These are phyloP conservation scores for Sturnira hondurensis DNA, from an alignment of 2,113 vertebrate genomes.

Conservation along the genomic window DNA sequence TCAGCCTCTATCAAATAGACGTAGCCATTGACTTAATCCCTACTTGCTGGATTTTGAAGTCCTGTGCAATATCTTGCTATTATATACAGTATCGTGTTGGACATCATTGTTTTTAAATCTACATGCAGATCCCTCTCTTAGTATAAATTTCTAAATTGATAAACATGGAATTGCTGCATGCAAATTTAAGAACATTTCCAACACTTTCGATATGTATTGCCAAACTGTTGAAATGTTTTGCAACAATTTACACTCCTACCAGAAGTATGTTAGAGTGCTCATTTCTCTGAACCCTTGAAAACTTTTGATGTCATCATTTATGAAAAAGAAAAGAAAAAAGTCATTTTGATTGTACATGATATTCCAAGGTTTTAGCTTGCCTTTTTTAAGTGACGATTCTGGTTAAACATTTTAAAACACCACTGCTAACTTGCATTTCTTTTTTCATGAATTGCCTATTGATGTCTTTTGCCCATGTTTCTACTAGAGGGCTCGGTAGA, in stretches of 20 bases:
- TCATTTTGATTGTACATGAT: not conserved
- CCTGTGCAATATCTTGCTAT: not conserved
- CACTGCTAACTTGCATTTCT: not conserved
- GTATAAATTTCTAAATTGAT: constrained; percentile 40
- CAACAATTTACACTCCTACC: not conserved
- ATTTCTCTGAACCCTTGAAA: constrained; percentile 20
- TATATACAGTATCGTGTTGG: not conserved
- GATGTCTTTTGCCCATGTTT: constrained; percentile 15
- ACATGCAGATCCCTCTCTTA: not conserved
- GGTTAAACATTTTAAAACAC: constrained; percentile 14
- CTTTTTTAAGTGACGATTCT: constrained; percentile 16
- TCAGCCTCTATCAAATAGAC: not conserved
- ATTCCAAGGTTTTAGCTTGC: not conserved
- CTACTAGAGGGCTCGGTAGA: not conserved
- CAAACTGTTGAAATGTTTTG: constrained; percentile 21
- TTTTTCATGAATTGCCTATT: constrained; percentile 19
- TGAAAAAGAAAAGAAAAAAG: not conserved
- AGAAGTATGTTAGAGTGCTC: not conserved
- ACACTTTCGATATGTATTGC: not conserved
- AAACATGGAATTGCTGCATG: not conserved
- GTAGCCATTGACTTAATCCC: not conserved
- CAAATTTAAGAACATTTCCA: constrained; percentile 6
- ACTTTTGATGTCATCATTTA: not conserved
- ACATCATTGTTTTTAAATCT: not conserved
- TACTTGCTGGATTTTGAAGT: not conserved